phyloP scores from a whole-genome alignment of 2,888 invertebrate genomes.

The Mechanitis messenoides region DNA sequence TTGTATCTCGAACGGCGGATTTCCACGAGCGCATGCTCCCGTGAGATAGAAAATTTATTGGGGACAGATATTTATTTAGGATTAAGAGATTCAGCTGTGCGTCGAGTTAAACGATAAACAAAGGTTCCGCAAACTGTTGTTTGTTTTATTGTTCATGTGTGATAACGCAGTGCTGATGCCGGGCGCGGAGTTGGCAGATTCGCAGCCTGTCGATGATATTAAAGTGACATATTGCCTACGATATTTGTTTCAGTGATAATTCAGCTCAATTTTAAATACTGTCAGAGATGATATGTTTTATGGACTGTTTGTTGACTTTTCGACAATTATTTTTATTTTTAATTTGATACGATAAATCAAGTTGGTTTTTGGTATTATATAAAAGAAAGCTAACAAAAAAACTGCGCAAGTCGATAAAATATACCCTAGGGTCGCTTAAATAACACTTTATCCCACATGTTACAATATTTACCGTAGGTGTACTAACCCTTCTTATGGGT shows the following conservation, averaged over 20 bases:
- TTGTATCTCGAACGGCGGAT: constrained; percentile 54
- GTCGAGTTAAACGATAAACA: constrained; percentile 66
- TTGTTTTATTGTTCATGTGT: constrained; percentile 66
- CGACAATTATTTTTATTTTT: no score
- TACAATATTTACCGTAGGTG: constrained; percentile 34
- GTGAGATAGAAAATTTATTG: constrained; percentile 51
- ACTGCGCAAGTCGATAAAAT: constrained; percentile 29
- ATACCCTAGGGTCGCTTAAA: constrained; percentile 31
- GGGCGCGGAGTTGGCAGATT: constrained; percentile 14
- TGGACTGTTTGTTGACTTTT: no score
- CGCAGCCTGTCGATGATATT: constrained; percentile 16
- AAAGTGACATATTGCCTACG: constrained; percentile 31
- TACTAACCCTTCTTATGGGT: constrained; percentile 27
- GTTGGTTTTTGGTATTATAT: constrained; percentile 6
- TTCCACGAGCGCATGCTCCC: constrained; percentile 39
- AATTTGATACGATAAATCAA: no score
- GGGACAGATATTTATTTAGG: constrained; percentile 67
- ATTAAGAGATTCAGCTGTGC: constrained; percentile 67
- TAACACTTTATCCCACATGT: constrained; percentile 31
- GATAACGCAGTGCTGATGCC: constrained; percentile 48
- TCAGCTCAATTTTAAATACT: constrained; percentile 6
- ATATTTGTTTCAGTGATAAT: not conserved
- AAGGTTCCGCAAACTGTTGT: constrained; percentile 67
- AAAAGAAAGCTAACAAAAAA: constrained; percentile 22
- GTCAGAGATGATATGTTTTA: constrained; percentile 15